phyloP scores from a whole-genome alignment of 2,113 vertebrate genomes.

The Genyomyrus donnyi region DNA sequence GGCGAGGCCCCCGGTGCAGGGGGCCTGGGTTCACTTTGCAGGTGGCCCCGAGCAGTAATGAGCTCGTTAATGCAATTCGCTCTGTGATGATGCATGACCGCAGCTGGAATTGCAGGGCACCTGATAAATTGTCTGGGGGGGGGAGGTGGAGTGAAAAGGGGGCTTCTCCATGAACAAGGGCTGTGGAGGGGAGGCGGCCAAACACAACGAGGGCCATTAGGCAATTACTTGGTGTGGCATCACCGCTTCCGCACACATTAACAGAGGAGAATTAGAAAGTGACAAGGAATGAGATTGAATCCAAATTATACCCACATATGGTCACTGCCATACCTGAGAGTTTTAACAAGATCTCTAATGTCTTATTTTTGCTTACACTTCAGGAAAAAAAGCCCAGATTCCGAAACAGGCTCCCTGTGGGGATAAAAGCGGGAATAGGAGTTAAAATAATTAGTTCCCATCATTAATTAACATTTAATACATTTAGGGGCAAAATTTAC shows the following conservation, averaged over 20 bases:
- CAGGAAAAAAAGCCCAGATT: background rate
- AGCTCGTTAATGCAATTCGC: conserved; percentile 7
- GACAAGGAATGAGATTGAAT: background rate
- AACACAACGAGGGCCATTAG: background rate
- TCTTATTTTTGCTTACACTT: conserved; percentile 4
- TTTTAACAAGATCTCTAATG: background rate
- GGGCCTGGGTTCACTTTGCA: background rate
- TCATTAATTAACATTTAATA: background rate
- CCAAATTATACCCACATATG: background rate
- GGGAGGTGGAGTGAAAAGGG: background rate
- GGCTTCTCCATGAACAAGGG: background rate
- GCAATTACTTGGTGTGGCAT: background rate
- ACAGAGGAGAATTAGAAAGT: background rate
- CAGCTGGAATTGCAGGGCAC: background rate
- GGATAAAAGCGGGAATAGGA: background rate
- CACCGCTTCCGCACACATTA: background rate
- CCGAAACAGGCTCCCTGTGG: background rate
- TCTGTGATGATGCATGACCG: conserved; percentile 2
- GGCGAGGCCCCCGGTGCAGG: background rate
- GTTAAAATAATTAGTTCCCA: conserved; percentile 1
- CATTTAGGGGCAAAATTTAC: background rate
- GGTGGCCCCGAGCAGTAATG: background rate
- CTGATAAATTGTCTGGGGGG: background rate
- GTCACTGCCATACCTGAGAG: background rate
- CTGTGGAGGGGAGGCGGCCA: background rate